phyloP scores from a whole-genome alignment of 1,140 invertebrate species.

The Phortica variegata region DNA sequence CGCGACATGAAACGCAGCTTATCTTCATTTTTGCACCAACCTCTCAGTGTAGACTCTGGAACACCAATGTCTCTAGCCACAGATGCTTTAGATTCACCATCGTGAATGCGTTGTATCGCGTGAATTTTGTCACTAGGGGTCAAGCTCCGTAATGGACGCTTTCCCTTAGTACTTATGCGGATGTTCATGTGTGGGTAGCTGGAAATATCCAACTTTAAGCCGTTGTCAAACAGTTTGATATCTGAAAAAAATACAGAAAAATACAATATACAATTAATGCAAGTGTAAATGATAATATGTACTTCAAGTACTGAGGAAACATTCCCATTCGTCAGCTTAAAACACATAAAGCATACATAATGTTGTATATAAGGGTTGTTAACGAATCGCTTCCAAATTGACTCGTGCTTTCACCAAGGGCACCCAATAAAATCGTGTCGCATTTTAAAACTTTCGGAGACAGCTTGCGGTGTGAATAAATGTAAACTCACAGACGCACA shows the following conservation, averaged over 20 bases:
- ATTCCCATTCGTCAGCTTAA: constrained; percentile 32
- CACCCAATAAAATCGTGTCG: constrained; percentile 50
- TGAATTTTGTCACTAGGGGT: constrained; percentile 75
- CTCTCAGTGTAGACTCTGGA: constrained; percentile 77
- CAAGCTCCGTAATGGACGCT: constrained; percentile 69
- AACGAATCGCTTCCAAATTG: constrained; percentile 2
- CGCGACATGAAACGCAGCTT: constrained; percentile 72
- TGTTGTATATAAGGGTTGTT: constrained; percentile 29
- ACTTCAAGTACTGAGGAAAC: constrained; percentile 17
- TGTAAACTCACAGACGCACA: constrained; percentile 28
- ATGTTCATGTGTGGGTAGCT: constrained; percentile 56
- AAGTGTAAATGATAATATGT: constrained; percentile 1
- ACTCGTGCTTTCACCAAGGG: constrained; percentile 33
- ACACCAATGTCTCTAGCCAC: constrained; percentile 79
- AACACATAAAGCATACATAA: constrained; percentile 26
- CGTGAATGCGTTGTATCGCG: constrained; percentile 75
- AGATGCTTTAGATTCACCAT: constrained; percentile 79
- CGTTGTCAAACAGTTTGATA: constrained; percentile 55
- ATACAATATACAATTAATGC: constrained; percentile 29
- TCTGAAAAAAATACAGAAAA: constrained; percentile 31
- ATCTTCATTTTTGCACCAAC: constrained; percentile 82
- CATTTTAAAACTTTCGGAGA: constrained; percentile 51
- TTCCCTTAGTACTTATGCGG: constrained; percentile 61
- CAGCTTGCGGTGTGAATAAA: constrained; percentile 43
- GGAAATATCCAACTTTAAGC: constrained; percentile 57